Base-by-base conservation (phyloP, 2,888 invertebrate genomes). In the Himalopsyche tibetana region DNA sequence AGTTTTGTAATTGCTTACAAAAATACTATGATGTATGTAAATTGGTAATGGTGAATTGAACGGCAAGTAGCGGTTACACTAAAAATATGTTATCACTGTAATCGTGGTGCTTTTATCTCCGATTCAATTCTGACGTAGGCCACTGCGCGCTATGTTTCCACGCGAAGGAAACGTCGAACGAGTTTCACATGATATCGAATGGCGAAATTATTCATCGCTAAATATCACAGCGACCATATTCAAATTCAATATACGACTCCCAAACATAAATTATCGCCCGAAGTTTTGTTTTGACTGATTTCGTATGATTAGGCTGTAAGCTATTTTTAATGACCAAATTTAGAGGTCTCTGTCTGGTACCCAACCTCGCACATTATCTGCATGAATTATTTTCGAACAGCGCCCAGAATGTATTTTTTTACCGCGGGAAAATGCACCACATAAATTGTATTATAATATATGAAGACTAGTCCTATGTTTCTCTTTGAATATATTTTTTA, bases 301-400 rank as follows among this genome's bases (percentile, higher is more conserved):
- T 74, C 17, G 28, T 15, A 74, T 74, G 74, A 74, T 74, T 74
- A 28, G 74, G 38, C 12, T 36, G 38, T 74, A 74, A 74, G 74
- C 74, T 74, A 74, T 74, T 74, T 74, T 74, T 74, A 74, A 74
- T 38, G 38, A 74, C 4, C 74, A 15, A 74, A 36, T 74, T 74
- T 36, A 74, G 38, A 38, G 38, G 38, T 74, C 74, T 74, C 36
- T 5, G 69, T 74, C 69, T 74, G 15, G 9, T 38, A 36, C 9
- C 15, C 8, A 12, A 38, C 74, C 38, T 74, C 38, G 74, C 15
- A 38, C 36, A 74, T 74, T 74, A 74, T 38, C 74, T 38, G 74
- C 74, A 74, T 74, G 38, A 74, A 74, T 36, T 38, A 36, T 74
- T 74, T 74, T 36, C 74, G 12, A 74, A 19, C 38, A 74, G 12